phyloP scores from a whole-genome alignment of 2,888 invertebrate species.

The Monopis laevigella region DNA sequence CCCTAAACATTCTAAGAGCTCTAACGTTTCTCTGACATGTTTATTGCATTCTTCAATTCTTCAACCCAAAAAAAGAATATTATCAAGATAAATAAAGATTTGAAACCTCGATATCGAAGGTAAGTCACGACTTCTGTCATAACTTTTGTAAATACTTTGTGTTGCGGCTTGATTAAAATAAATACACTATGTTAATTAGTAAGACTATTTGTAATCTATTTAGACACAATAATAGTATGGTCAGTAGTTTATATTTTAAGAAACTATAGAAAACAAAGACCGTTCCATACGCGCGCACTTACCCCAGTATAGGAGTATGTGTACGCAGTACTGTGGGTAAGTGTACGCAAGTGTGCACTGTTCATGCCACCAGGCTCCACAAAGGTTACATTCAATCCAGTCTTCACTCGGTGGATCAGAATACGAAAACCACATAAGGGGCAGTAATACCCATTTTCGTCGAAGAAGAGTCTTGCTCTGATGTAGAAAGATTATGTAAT shows the following conservation, averaged over 20 bases:
- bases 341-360: constrained; percentile 18
- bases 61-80: too few relatives aligned
- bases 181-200: neutral
- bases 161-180: too few relatives aligned
- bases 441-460: constrained; percentile 14
- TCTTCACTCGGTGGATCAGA: constrained; percentile 16
- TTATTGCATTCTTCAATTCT: too few relatives aligned
- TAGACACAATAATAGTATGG: constrained; percentile 16
- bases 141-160: too few relatives aligned
- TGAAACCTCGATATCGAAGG: too few relatives aligned
- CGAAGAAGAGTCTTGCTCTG: constrained; percentile 8
- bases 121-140: too few relatives aligned
- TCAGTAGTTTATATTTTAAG: constrained; percentile 14
- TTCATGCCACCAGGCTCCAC: constrained; percentile 16
- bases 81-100: too few relatives aligned
- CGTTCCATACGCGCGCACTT: constrained; percentile 15
- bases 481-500: constrained; percentile 10
- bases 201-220: constrained; percentile 17
- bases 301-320: constrained; percentile 12
- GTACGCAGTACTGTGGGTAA: constrained; percentile 14
- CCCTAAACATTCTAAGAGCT: too few relatives aligned
- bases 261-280: constrained; percentile 16
- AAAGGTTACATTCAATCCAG: constrained; percentile 18
- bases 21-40: too few relatives aligned
- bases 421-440: constrained; percentile 13